Conservation (phyloP, 2,797 vertebrate genomes). For the Oceanodroma leucorhoa region DNA sequence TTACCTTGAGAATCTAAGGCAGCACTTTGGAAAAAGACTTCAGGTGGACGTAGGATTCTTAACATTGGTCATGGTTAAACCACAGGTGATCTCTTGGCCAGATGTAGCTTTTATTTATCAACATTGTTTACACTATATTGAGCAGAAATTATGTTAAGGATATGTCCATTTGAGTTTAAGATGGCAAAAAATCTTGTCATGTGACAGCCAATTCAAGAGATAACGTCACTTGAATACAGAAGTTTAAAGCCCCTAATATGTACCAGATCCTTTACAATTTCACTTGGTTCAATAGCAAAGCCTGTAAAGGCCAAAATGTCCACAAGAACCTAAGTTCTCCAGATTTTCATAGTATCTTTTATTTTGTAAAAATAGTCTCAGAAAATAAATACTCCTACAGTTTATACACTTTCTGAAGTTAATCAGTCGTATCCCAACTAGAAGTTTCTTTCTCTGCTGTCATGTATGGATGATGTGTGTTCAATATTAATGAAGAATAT, state of each 20-base stretch:
- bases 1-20: not conserved
- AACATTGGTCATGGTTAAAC: not conserved
- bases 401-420: not conserved
- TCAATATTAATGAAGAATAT: not conserved
- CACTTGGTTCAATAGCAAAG: not conserved
- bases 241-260: not conserved
- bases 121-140: not conserved
- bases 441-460: not conserved
- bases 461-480: not conserved
- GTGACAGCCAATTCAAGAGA: not conserved
- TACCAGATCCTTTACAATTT: not conserved
- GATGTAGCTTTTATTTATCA: not conserved
- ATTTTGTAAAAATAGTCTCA: not conserved
- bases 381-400: not conserved
- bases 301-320: not conserved
- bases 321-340: not conserved
- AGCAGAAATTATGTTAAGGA: not conserved
- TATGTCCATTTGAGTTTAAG: not conserved
- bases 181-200: not conserved
- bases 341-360: not conserved
- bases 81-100: not conserved
- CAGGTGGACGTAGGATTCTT: not conserved
- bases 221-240: not conserved
- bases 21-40: not conserved
- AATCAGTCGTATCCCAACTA: not conserved